phyloP scores from a whole-genome alignment of 2,888 invertebrate species.

The Dinocampus coccinellae region DNA sequence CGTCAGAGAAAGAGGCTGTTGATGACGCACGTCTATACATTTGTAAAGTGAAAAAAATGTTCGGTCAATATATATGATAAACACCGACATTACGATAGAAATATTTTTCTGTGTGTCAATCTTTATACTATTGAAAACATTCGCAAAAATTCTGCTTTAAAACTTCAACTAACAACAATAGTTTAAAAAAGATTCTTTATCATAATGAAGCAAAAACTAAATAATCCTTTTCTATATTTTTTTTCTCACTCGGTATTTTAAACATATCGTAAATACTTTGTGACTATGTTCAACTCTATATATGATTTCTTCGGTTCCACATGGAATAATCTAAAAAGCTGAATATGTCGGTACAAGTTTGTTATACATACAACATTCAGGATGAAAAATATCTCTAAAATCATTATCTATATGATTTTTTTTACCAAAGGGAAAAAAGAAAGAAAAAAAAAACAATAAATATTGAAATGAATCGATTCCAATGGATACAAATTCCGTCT shows the following conservation, averaged over 20 bases:
- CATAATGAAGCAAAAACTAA: background rate
- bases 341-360: background rate
- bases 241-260: background rate
- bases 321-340: background rate
- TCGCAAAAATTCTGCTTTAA: background rate
- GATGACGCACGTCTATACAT: slow-evolving; percentile 2
- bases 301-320: background rate
- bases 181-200: background rate
- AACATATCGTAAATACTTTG: background rate
- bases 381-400: background rate
- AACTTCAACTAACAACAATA: background rate
- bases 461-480: background rate
- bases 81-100: background rate
- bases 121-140: background rate
- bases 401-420: background rate
- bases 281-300: background rate
- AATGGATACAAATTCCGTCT: slow-evolving; percentile 38
- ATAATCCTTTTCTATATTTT: background rate
- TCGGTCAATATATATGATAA: background rate
- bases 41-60: background rate
- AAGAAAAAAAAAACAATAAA: background rate
- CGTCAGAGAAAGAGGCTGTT: background rate
- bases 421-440: too few species aligned
- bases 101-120: background rate
- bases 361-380: background rate